Conservation (phyloP, 2,113 vertebrate genomes). For the Corythornis vintsioides region DNA sequence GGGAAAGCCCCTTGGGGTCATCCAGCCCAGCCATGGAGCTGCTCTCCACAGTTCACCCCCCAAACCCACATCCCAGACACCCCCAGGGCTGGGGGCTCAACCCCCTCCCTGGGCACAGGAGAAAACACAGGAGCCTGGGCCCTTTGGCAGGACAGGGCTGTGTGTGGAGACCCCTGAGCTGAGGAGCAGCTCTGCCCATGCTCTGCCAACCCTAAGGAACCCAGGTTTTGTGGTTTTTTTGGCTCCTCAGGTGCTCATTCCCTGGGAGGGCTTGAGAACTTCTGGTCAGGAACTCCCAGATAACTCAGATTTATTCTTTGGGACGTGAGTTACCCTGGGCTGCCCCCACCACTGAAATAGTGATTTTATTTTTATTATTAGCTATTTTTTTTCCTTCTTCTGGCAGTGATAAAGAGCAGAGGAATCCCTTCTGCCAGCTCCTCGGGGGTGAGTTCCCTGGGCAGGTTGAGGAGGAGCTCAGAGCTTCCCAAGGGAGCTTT, state of each 20-base stretch:
- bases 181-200: rapidly evolving
- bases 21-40: too few species aligned
- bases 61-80: too few species aligned
- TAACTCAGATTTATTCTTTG: neutral
- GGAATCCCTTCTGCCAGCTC: neutral
- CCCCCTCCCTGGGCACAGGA: neutral
- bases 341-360: neutral
- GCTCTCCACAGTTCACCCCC: too few species aligned
- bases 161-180: rapidly evolving
- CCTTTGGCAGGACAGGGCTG: rapidly evolving
- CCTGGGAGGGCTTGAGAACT: neutral
- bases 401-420: neutral
- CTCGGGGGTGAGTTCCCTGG: neutral
- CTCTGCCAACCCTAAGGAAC: neutral
- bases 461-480: neutral
- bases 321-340: neutral
- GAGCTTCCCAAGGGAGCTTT: neutral
- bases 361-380: neutral
- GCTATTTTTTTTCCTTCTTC: neutral
- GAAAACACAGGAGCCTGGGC: rapidly evolving
- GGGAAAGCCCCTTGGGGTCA: too few species aligned
- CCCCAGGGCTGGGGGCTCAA: too few species aligned
- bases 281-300: neutral
- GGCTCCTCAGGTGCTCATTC: rapidly evolving
- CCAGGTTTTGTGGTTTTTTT: rapidly evolving